Evolutionary conservation across 2,113 vertebrate genomes (phyloP), one percentile per base, ranked within the genome.

Genomic region (Brevimyrus niger): DNA sequence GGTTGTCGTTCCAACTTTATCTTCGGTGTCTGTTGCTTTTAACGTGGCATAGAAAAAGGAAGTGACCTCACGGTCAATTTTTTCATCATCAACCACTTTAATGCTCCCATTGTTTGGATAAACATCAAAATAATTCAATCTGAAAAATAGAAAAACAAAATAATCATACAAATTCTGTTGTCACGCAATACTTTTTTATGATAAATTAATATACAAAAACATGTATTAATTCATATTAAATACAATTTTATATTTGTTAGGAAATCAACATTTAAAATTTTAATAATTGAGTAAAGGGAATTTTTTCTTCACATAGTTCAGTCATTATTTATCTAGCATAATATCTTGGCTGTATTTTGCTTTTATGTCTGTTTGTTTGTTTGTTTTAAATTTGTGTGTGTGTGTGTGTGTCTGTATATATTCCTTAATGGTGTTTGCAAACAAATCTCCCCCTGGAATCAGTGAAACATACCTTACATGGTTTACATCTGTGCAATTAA

Each of bases 1-100:
- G 1, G 90, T 90, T 0, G 97, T 95, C 2, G 94, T 94, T 44
- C 95, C 95, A 0, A 91, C 93, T 21, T 95, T 94, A 46, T 31
- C 42, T 0, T 80, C 94, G 0, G 94, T 94, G 2, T 99, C 98
- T 2, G 3, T 94, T 90, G 97, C 98, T 93, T 97, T 96, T 88
- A 99, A 93, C 0, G 96, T 99, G 46, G 94, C 95, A 0, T 96
- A 95, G 93, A 96, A 97, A 89, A 95, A 88, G 1, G 96, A 90
- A 69, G 94, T 96, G 90, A 61, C 87, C 91, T 98, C 98, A 0
- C 97, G 92, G 93, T 99, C 97, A 93, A 99, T 91, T 17, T 93
- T 73, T 0, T 1, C 4, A 2, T 91, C 50, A 0, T 96, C 87
- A 87, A 65, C 92, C 91, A 98, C 97, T 0, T 87, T 96, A 90